Evolutionary conservation across 2,113 vertebrate genomes (phyloP).

Genomic region (Siniperca knerii): DNA sequence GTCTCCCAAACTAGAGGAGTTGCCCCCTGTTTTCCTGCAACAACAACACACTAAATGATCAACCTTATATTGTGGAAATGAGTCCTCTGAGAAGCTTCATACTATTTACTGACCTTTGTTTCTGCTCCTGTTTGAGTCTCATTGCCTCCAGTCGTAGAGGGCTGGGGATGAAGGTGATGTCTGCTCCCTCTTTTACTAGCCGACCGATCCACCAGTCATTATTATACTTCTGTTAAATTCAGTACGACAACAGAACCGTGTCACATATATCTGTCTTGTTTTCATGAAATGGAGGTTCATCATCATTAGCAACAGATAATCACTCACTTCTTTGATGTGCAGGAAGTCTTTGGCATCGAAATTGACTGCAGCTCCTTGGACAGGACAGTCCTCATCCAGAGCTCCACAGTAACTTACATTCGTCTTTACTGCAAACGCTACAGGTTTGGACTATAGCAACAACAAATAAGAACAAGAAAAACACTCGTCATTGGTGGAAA

Average conservation of each 20-base stretch:
- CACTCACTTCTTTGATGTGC: conserved; percentile 96
- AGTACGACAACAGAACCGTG: conserved; percentile 6
- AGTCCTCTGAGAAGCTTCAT: background rate
- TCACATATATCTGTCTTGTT: conserved; percentile 13
- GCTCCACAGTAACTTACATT: conserved; percentile 97
- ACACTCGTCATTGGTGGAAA: background rate
- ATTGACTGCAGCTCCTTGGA: conserved; percentile 96
- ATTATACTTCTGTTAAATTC: conserved; percentile 90
- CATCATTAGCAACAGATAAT: background rate
- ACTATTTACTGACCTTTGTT: conserved; percentile 87
- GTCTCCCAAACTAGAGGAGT: conserved; percentile 91
- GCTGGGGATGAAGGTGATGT: conserved; percentile 96
- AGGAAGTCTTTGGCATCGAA: conserved; percentile 99
- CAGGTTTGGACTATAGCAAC: conserved; percentile 90
- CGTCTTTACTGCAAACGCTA: conserved; percentile 95
- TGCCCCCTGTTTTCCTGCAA: conserved; percentile 91
- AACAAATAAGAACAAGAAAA: conserved; percentile 1
- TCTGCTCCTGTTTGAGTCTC: conserved; percentile 96
- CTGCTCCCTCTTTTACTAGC: conserved; percentile 95
- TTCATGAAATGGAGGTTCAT: background rate
- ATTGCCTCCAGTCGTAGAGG: conserved; percentile 95
- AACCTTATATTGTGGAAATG: background rate
- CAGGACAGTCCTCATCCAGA: conserved; percentile 95
- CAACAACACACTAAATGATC: conserved; percentile 15
- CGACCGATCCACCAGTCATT: conserved; percentile 99